Base-by-base conservation (phyloP, 2,888 invertebrate genomes). In the Chydorus sphaericus region DNA sequence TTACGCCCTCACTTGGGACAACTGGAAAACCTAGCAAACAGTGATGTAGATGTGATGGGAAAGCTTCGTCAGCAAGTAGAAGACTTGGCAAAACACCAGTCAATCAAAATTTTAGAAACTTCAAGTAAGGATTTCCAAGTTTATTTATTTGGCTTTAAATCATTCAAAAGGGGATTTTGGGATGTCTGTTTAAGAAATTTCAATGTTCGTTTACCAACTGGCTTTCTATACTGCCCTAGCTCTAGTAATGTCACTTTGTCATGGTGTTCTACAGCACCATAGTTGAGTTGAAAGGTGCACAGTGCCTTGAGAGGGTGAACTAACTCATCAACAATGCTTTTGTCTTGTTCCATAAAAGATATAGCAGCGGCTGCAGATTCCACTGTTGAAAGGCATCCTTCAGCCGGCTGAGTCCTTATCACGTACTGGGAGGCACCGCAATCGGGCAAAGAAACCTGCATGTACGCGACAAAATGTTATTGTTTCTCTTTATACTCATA, bases 211-310 rank as follows among this genome's bases (percentile, higher is more conserved):
- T 53, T 52, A 26, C 57, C 57, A 10, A 57, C 54, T 48, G 33
- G 30, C 33, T 54, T 57, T 36, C 37, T 28, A 29, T 53, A 57
- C n/a, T 48, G 29, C 6, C 57, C 57, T 31, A 53, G 18, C 28
- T 52, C 49, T 26, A 57, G 20, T 31, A 48, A 37, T 36, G 48
- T 48, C 16, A 54, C 90, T 71, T 90, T 92, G 62, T 91, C 92
- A 65, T 92, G 87, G 71, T 94, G 93, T 38, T 85, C 84, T 0
- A 91, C 89, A 31, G 93, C 93, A 11, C 94, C 94, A 73, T 92
- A 88, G 62, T 83, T 77, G 58, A 94, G 70, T 67, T 94, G 93
- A 72, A 81, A 89, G 67, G 82, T 77, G 69, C 93, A 93, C 38
- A 94, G 72, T 37, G 83, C 79, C 63, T 84, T 83, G 60, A 94